Evolutionary conservation across 2,113 vertebrate species (phyloP).

Genomic region (Ammodytes marinus): DNA sequence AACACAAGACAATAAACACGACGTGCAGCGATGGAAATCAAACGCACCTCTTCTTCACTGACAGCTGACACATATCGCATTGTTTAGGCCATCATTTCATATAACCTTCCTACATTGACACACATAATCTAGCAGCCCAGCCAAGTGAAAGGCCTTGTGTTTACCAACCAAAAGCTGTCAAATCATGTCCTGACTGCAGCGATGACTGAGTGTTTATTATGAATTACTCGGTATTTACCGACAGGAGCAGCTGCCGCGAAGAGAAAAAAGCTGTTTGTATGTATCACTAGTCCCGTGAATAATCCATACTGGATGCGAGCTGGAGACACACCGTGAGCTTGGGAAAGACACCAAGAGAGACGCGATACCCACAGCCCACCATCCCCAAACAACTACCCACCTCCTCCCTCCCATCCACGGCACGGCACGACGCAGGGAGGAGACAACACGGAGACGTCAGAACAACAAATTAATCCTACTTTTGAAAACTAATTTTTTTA

Average conservation of each 20-base stretch:
- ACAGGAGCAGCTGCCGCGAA: slow-evolving; percentile 19
- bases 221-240: slow-evolving; percentile 26
- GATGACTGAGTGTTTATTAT: neutral
- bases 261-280: neutral
- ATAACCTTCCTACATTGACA: neutral
- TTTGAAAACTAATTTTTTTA: neutral
- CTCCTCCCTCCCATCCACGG: slow-evolving; percentile 42
- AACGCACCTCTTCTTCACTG: neutral
- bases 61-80: neutral
- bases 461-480: neutral
- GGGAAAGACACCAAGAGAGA: slow-evolving; percentile 18
- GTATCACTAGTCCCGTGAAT: slow-evolving; percentile 18
- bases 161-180: slow-evolving; percentile 34
- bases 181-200: slow-evolving; percentile 26
- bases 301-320: neutral
- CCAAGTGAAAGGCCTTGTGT: slow-evolving; percentile 53
- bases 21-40: neutral
- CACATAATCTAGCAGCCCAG: slow-evolving; percentile 24
- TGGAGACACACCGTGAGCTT: slow-evolving; percentile 20
- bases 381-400: slow-evolving; percentile 51
- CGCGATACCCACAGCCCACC: slow-evolving; percentile 50
- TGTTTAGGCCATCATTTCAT: neutral
- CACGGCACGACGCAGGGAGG: slow-evolving; percentile 34
- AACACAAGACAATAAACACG: neutral
- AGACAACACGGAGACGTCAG: slow-evolving; percentile 15